Conservation (phyloP, 2,113 vertebrate species). For the Sturnira hondurensis region DNA sequence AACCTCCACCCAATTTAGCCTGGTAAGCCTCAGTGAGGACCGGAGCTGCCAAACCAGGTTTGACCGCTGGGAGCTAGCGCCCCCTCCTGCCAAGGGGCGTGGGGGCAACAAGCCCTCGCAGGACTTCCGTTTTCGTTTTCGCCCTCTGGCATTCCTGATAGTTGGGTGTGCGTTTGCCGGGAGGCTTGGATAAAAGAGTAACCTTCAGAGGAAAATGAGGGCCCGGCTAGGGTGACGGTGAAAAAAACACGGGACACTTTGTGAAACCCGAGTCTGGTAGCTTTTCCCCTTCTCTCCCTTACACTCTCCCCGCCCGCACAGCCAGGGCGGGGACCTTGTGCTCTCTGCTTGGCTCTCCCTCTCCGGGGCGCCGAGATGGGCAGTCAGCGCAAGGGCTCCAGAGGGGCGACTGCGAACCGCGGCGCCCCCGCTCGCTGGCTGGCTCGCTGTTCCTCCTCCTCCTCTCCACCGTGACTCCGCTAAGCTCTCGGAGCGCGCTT, state of each 20-base stretch:
- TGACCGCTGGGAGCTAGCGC: constrained; percentile 17
- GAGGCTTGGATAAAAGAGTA: neutral
- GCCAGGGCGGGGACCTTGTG: constrained; percentile 48
- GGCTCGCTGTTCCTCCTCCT: neutral
- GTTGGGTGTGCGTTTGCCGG: neutral
- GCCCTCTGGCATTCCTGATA: neutral
- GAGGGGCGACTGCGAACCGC: constrained; percentile 46
- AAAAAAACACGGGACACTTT: neutral
- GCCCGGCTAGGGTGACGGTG: neutral
- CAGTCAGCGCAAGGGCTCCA: constrained; percentile 44
- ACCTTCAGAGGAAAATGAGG: neutral
- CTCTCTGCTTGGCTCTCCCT: neutral
- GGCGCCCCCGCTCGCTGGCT: constrained; percentile 62
- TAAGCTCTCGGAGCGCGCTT: constrained; percentile 33
- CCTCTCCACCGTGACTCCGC: neutral
- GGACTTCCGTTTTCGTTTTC: neutral
- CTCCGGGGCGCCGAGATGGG: neutral
- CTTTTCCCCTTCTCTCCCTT: neutral
- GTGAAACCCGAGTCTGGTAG: neutral
- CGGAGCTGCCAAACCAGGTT: neutral
- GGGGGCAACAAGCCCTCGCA: neutral
- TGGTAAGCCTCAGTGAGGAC: neutral
- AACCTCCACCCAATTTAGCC: neutral
- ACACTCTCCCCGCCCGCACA: constrained; percentile 5
- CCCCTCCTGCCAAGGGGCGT: constrained; percentile 39